A percentile compares a stretch with the other conserved stretches of the same genome.
phyloP scores from a whole-genome alignment of 2,797 vertebrate species.

The Potorous gilbertii region DNA sequence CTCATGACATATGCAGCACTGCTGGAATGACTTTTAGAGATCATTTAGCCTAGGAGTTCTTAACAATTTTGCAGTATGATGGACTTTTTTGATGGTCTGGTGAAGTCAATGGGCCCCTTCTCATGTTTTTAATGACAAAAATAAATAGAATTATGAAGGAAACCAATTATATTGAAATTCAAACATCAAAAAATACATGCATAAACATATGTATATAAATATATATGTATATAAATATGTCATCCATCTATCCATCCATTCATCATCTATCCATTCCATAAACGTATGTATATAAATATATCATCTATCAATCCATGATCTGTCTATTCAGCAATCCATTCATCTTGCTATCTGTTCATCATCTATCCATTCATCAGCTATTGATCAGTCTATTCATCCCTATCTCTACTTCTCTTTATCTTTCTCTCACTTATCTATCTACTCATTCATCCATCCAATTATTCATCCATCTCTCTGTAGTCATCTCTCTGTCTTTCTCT shows the following conservation, averaged over 20 bases:
- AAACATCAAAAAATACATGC: background rate
- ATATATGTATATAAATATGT: background rate
- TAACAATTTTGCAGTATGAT: background rate
- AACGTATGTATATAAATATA: background rate
- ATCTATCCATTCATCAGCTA: background rate
- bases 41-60: background rate
- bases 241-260: background rate
- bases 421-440: too few species aligned
- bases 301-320: background rate
- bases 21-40: background rate
- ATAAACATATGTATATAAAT: background rate
- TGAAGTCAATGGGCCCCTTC: background rate
- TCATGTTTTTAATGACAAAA: background rate
- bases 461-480: background rate
- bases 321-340: background rate
- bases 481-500: background rate
- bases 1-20: background rate
- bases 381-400: background rate
- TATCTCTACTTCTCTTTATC: too few species aligned
- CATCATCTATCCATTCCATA: background rate
- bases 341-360: background rate
- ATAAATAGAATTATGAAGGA: background rate
- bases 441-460: background rate
- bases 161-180: background rate
- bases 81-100: background rate